phyloP scores from a whole-genome alignment of 2,797 vertebrate species.

The Acridotheres tristis region DNA sequence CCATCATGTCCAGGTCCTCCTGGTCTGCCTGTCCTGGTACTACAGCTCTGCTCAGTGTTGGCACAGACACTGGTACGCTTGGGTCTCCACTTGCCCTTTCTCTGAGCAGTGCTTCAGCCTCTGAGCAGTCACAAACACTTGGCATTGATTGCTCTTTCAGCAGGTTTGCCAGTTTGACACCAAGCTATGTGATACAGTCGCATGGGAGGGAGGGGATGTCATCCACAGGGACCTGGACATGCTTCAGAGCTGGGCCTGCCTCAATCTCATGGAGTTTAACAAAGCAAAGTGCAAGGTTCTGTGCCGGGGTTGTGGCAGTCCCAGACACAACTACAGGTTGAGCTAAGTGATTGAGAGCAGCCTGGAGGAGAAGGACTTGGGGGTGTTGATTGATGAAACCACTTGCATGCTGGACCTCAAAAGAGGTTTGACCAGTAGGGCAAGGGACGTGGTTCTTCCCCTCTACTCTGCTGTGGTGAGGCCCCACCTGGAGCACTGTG shows the following conservation, averaged over 20 bases:
- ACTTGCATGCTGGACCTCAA: background rate
- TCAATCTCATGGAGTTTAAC: background rate
- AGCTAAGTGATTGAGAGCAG: background rate
- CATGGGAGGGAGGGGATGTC: background rate
- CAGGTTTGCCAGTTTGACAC: background rate
- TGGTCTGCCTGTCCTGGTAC: background rate
- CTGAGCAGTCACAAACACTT: background rate
- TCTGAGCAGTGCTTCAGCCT: background rate
- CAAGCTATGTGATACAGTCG: background rate
- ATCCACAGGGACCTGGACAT: background rate
- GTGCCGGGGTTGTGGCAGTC: background rate
- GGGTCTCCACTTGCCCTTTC: accelerated
- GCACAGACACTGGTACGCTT: accelerated
- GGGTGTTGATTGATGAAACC: background rate
- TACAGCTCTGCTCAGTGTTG: accelerated
- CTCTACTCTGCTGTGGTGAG: background rate
- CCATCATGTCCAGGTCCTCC: background rate
- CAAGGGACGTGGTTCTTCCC: background rate
- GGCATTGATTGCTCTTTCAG: background rate
- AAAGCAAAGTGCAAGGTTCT: background rate
- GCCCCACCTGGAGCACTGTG: background rate
- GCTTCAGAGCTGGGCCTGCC: background rate
- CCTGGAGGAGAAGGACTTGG: background rate
- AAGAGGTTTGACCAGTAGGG: background rate
- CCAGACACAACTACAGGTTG: background rate